phyloP scores from a whole-genome alignment of 92 coral and sea anemone species.

The Galaxea fascicularis region DNA sequence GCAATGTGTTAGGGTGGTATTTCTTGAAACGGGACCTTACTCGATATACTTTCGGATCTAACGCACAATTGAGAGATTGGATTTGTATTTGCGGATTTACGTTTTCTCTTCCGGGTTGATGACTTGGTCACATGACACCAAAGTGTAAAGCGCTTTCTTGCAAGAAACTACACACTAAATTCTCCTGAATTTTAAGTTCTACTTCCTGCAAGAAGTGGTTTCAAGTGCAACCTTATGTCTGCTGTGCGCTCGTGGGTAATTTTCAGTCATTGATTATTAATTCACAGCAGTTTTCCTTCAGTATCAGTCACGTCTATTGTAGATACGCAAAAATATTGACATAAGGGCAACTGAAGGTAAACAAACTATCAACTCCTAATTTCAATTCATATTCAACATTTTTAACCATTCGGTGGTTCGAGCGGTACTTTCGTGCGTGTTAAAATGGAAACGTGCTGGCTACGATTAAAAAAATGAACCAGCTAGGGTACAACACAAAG shows the following conservation, averaged over 20 bases:
- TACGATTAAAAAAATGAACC: background rate
- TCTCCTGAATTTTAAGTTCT: background rate
- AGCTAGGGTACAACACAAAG: background rate
- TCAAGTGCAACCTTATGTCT: background rate
- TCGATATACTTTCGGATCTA: background rate
- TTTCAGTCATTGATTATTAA: background rate
- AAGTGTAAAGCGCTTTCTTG: background rate
- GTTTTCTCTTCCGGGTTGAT: background rate
- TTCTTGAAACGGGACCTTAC: background rate
- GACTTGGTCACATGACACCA: background rate
- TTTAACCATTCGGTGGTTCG: background rate
- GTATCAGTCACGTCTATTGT: background rate
- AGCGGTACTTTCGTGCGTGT: background rate
- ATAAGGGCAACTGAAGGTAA: background rate
- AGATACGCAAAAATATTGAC: background rate
- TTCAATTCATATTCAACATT: background rate
- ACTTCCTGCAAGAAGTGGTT: too few relatives aligned
- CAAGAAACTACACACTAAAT: background rate
- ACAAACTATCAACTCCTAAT: background rate
- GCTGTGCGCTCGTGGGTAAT: background rate
- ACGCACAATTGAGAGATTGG: background rate
- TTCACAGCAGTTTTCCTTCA: background rate
- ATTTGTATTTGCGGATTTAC: background rate
- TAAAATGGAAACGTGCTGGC: background rate
- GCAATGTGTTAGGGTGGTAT: background rate